phyloP scores from a whole-genome alignment of 2,797 vertebrate species.

The Mormyrops boulengeri region DNA sequence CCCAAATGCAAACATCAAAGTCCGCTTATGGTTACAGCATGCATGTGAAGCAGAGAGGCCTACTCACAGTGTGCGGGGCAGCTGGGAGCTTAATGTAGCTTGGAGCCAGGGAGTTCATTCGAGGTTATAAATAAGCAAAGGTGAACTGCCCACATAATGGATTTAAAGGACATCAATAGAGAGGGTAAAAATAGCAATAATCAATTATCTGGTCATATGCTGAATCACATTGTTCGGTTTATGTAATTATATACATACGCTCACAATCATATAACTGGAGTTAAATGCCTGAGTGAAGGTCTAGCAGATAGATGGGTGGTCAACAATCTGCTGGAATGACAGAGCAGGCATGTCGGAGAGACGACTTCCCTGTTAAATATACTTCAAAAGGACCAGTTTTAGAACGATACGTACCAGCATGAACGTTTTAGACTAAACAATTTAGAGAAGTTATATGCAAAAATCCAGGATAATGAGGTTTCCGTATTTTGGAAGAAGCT shows the following conservation, averaged over 20 bases:
- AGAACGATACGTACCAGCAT: not conserved
- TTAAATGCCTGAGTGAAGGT: not conserved
- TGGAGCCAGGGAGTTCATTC: not conserved
- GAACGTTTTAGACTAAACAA: not conserved
- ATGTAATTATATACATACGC: not conserved
- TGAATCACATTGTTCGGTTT: not conserved
- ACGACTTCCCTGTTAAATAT: not conserved
- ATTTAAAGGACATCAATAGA: slow-evolving; percentile 5
- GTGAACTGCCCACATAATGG: slow-evolving; percentile 4
- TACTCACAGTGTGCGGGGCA: not conserved
- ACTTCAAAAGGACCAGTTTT: not conserved
- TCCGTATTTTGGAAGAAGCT: not conserved
- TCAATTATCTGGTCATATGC: slow-evolving; percentile 8
- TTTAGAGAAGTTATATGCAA: not conserved
- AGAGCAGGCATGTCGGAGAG: not conserved
- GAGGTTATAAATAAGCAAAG: slow-evolving; percentile 1
- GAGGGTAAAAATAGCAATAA: not conserved
- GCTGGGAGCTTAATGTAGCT: not conserved
- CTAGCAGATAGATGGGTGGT: not conserved
- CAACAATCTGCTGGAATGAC: not conserved
- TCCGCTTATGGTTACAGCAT: not conserved
- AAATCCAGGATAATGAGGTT: not conserved
- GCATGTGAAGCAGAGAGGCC: not conserved
- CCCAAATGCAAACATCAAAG: not conserved
- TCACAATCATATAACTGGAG: not conserved